Evolutionary conservation across 2,113 vertebrate genomes (phyloP).

Genomic region (Alligator sinensis): DNA sequence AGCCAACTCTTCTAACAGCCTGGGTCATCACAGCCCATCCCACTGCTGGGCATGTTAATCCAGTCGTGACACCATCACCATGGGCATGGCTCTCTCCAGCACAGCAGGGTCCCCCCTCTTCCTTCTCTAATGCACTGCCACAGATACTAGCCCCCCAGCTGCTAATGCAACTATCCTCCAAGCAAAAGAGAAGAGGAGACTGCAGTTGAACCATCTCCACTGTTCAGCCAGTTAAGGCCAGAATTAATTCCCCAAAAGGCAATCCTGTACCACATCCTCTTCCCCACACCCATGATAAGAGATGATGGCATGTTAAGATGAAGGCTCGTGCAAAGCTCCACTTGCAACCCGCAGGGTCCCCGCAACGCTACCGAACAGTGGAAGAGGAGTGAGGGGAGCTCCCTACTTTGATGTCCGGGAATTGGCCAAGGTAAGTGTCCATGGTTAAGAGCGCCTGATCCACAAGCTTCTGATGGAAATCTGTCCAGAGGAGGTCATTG

Average conservation of each 20-base stretch:
- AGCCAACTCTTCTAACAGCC: too few relatives aligned
- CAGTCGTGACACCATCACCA: background rate
- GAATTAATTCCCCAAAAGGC: background rate
- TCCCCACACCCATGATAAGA: background rate
- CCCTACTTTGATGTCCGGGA: conserved; percentile 96
- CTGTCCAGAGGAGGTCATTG: conserved; percentile 94
- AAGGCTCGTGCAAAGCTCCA: background rate
- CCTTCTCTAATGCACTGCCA: background rate
- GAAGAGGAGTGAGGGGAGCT: background rate
- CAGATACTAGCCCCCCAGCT: background rate
- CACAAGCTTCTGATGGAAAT: conserved; percentile 98
- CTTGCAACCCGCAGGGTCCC: background rate
- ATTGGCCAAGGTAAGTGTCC: conserved; percentile 98
- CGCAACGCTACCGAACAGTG: background rate
- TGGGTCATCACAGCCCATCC: background rate
- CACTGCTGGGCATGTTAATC: background rate
- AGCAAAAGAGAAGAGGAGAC: background rate
- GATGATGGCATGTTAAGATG: background rate
- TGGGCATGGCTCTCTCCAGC: background rate
- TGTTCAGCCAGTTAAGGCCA: background rate
- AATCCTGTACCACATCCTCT: background rate
- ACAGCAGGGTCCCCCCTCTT: background rate
- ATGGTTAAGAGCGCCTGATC: conserved; percentile 97
- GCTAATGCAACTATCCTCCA: background rate
- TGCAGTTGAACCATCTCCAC: background rate